Conservation (phyloP, 2,888 invertebrate genomes). For the Drosophila eohydei region DNA sequence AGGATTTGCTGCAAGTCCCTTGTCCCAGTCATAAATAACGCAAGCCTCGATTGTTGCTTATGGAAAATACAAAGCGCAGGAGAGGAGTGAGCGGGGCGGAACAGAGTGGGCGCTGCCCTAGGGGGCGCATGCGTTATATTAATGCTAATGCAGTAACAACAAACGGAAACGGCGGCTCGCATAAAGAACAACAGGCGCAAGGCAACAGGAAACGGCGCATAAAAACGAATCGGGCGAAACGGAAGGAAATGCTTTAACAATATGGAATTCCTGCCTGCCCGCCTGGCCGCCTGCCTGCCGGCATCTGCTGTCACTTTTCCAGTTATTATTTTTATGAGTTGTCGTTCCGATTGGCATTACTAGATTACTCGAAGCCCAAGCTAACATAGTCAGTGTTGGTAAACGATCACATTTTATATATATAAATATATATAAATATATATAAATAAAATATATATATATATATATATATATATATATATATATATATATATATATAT, state of each 20-base stretch:
- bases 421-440: no score
- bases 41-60: constrained; percentile 7
- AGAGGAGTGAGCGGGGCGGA: no score
- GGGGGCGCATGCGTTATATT: constrained; percentile 15
- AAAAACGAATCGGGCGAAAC: constrained; percentile 58
- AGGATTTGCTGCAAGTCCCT: not conserved
- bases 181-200: constrained; percentile 24
- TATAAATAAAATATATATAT: no score
- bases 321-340: constrained; percentile 41
- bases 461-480: no score
- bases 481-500: no score
- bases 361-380: not conserved
- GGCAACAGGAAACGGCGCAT: constrained; percentile 63
- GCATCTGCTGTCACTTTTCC: constrained; percentile 48
- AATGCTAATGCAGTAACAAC: constrained; percentile 34
- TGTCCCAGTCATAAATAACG: not conserved
- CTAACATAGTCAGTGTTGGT: not conserved
- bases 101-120: no score
- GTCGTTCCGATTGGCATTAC: not conserved
- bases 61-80: not conserved
- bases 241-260: constrained; percentile 74
- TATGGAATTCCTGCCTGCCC: constrained; percentile 50
- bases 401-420: not conserved
- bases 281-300: constrained; percentile 9
- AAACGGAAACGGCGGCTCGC: constrained; percentile 15